phyloP scores from a whole-genome alignment of 1,140 invertebrate genomes.

The Drosophila biarmipes region DNA sequence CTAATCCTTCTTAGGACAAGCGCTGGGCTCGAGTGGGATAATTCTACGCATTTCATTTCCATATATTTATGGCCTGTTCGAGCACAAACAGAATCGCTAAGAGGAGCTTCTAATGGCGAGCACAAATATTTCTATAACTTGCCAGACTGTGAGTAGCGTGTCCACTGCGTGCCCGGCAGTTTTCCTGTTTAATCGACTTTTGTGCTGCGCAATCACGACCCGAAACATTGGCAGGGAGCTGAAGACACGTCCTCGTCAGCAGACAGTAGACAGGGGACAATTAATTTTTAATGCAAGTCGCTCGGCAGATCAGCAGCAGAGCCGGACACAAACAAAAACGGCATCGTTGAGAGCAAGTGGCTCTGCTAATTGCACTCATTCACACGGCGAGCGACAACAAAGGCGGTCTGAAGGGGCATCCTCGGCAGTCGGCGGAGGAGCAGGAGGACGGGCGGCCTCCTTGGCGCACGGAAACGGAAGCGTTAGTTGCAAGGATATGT shows the following conservation, averaged over 20 bases:
- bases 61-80: constrained; percentile 15
- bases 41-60: constrained; percentile 32
- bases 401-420: constrained; percentile 57
- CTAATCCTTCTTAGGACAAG: constrained; percentile 29
- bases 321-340: constrained; percentile 53
- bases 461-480: constrained; percentile 78
- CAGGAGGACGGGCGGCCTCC: constrained; percentile 43
- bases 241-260: background rate
- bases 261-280: constrained; percentile 34
- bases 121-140: constrained; percentile 5
- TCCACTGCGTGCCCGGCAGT: constrained; percentile 7
- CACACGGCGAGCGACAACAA: constrained; percentile 70
- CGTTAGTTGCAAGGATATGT: constrained; percentile 80
- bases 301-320: constrained; percentile 49
- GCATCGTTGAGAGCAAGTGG: constrained; percentile 65
- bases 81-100: constrained; percentile 15
- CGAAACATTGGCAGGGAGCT: constrained; percentile 32
- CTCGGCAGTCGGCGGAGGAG: constrained; percentile 13
- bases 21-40: constrained; percentile 10
- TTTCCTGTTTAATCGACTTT: constrained; percentile 45
- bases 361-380: constrained; percentile 79
- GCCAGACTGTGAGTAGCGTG: background rate
- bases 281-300: constrained; percentile 72
- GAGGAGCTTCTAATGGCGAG: background rate
- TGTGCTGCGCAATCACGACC: constrained; percentile 38